Base-by-base conservation (phyloP, 2,113 vertebrate genomes). In the Pavo muticus region DNA sequence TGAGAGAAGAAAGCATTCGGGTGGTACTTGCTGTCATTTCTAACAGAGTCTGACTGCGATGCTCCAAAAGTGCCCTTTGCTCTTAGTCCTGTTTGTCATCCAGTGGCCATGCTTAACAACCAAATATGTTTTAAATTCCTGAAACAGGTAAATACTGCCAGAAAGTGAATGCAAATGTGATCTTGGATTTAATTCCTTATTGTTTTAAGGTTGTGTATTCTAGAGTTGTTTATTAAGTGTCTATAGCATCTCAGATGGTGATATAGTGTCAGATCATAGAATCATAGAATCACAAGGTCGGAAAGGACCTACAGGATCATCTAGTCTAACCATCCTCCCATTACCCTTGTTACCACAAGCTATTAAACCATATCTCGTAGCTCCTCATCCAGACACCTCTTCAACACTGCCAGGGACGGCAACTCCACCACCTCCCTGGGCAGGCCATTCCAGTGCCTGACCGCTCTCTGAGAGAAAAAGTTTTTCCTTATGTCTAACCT, bases 1-100 rank as follows among this genome's bases (percentile, higher is more conserved):
- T 19, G n/a, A 40, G 18, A 37, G 13, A 13, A 2, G 17, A 11
- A 52, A 8, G 16, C 52, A 6, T 84, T 44, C 48, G 23, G 8
- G 30, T 59, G 27, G 10, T 59, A n/a, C 0, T 0, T 82, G 12
- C 50, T 48, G 24, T 45, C 4, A 1, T 30, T 72, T 17, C 17
- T 45, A 12, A 6, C 37, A 29, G 8, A 61, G 50, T 27, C 42
- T 68, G 25, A 32, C 25, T 65, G 18, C 24, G 21, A 11, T 44
- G 18, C 9, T 18, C 17, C 20, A 30, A 6, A 81, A 54, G 30
- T 21, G 12, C 65, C 32, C 39, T 71, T 87, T 1, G 0, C 14
- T 90, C 39, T 65, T 77, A 25, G 29, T 72, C 35, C 24, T 39
- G 68, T 85, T 85, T 75, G 32, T 85, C 52, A 90, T 8, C 24